Evolutionary conservation across 2,888 invertebrate genomes (phyloP).

Genomic region (Galerucella pusilla): DNA sequence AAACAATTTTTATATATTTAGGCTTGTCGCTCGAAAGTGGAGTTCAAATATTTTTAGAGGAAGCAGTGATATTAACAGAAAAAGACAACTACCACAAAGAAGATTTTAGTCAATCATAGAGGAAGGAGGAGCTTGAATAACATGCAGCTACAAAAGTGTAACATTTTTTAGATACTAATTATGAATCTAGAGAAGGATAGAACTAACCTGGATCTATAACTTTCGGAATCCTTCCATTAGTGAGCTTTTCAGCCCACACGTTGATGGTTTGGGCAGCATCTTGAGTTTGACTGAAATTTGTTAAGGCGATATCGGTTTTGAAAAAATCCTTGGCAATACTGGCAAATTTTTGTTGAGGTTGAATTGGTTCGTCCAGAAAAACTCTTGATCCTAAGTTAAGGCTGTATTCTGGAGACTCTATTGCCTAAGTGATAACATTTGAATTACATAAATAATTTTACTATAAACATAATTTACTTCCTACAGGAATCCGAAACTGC

Average conservation of each 20-base stretch:
- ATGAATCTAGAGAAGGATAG: too few relatives aligned
- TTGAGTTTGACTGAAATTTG: slow-evolving; percentile 72
- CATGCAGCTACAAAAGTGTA: too few relatives aligned
- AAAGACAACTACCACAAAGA: not conserved
- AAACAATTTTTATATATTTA: slow-evolving; percentile 1
- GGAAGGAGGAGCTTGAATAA: too few relatives aligned
- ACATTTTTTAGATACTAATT: not conserved
- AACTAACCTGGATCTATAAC: slow-evolving; percentile 71
- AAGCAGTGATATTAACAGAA: not conserved
- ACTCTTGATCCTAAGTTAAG: slow-evolving; percentile 72
- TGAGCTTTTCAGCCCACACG: slow-evolving; percentile 81
- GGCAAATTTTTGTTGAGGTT: slow-evolving; percentile 72
- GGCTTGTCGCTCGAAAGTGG: not conserved
- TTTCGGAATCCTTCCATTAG: slow-evolving; percentile 78
- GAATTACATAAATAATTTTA: not conserved
- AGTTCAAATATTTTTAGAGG: not conserved
- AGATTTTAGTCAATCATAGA: not conserved
- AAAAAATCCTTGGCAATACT: slow-evolving; percentile 74
- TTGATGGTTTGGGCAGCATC: slow-evolving; percentile 76
- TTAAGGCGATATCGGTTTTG: slow-evolving; percentile 72
- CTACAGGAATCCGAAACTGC: too few relatives aligned
- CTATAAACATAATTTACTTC: too few relatives aligned
- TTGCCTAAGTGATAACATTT: slow-evolving; percentile 20
- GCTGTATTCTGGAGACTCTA: slow-evolving; percentile 38
- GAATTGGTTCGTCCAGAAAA: slow-evolving; percentile 70